Conservation (phyloP, 2,113 vertebrate genomes). For the Scatophagus argus region DNA sequence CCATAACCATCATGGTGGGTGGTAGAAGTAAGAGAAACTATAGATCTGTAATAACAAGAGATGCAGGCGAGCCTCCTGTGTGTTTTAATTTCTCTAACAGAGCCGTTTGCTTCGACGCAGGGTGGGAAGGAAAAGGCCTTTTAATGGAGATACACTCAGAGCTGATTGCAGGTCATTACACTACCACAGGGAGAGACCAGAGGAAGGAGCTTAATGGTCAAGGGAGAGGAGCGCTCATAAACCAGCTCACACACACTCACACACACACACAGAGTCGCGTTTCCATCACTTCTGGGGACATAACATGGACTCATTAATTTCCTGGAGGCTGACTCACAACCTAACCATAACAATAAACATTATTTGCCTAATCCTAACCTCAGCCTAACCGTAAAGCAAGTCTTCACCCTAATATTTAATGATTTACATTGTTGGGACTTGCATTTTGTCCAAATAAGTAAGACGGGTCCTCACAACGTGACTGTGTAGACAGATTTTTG, state of each 20-base stretch:
- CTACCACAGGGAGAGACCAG: conserved; percentile 97
- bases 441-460: too few species aligned
- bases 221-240: conserved; percentile 93
- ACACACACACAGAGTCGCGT: conserved; percentile 46
- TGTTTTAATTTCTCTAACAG: conserved; percentile 94
- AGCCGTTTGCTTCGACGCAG: conserved; percentile 87
- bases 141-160: conserved; percentile 98
- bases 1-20: conserved; percentile 47
- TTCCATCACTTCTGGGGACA: too few species aligned
- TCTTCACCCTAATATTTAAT: too few species aligned
- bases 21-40: conserved; percentile 65
- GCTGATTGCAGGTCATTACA: conserved; percentile 97
- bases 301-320: too few species aligned
- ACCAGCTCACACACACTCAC: conserved; percentile 74
- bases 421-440: too few species aligned
- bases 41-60: conserved; percentile 80
- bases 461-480: too few species aligned
- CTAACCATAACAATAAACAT: too few species aligned
- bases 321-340: too few species aligned
- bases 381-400: too few species aligned
- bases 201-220: conserved; percentile 93
- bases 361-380: too few species aligned
- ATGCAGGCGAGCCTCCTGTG: conserved; percentile 85
- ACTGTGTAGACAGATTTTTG: too few species aligned
- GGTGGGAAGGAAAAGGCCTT: conserved; percentile 84